These are phyloP conservation scores for Hydriomena furcata DNA, from an alignment of 2,888 invertebrate species.

Conservation along the genomic window DNA sequence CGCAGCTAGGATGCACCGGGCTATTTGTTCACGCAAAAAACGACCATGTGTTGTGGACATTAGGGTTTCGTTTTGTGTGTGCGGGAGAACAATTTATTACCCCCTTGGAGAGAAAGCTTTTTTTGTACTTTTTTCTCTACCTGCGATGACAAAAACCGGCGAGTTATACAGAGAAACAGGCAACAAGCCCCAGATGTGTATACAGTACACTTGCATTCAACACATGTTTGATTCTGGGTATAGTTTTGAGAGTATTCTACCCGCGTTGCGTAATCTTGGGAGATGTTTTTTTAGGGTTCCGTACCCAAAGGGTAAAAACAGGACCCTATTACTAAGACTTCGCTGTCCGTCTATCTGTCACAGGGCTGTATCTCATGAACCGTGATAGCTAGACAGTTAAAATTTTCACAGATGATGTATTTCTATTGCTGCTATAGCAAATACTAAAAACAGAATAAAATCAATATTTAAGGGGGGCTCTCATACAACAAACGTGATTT, in stretches of 20 bases:
- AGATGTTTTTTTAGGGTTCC: too few species aligned
- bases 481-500: too few species aligned
- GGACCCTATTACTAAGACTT: too few species aligned
- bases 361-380: too few species aligned
- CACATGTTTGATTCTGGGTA: constrained; percentile 41
- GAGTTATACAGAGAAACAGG: constrained; percentile 25
- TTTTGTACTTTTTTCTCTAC: constrained; percentile 55
- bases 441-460: too few species aligned
- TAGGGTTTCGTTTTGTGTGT: constrained; percentile 32
- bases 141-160: constrained; percentile 66
- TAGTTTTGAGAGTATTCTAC: constrained; percentile 29
- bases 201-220: constrained; percentile 47
- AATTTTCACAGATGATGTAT: too few species aligned
- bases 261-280: constrained; percentile 45
- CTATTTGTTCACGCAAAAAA: constrained; percentile 5
- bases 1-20: constrained; percentile 21
- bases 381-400: too few species aligned
- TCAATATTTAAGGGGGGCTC: too few species aligned
- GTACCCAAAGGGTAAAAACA: too few species aligned
- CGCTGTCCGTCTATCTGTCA: too few species aligned
- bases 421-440: too few species aligned
- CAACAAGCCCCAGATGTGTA: constrained; percentile 49
- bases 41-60: neutral
- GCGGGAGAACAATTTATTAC: constrained; percentile 48
- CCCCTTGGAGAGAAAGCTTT: constrained; percentile 61